Conservation (phyloP, 1,140 invertebrate species). For the Lucilia sericata region DNA sequence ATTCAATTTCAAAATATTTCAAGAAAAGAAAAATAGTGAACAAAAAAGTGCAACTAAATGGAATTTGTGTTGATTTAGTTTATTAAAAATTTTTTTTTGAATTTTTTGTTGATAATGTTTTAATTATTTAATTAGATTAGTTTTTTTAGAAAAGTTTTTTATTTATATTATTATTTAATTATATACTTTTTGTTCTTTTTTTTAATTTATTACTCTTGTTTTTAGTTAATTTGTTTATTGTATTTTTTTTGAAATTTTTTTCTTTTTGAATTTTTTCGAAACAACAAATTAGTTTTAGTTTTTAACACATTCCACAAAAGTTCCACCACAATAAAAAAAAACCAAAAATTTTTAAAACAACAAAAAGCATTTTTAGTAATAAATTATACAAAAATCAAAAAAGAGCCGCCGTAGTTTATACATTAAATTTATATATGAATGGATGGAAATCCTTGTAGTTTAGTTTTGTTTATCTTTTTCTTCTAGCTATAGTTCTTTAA, state of each 20-base stretch:
- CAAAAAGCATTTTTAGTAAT: background rate
- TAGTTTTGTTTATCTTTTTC: background rate
- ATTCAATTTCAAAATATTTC: background rate
- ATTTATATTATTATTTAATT: background rate
- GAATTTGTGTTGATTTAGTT: slow-evolving; percentile 37
- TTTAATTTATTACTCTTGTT: background rate
- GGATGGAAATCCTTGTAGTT: background rate
- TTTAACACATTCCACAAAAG: slow-evolving; percentile 34
- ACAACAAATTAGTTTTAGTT: slow-evolving; percentile 23
- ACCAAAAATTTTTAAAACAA: background rate
- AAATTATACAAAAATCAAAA: background rate
- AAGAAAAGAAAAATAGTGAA: slow-evolving; percentile 22
- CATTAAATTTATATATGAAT: background rate
- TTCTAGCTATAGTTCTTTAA: too few relatives aligned
- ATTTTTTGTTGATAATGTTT: too few relatives aligned
- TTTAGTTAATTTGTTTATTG: slow-evolving; percentile 23
- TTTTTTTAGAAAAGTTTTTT: background rate
- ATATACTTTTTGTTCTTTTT: background rate
- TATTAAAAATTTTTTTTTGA: background rate
- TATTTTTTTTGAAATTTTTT: slow-evolving; percentile 33
- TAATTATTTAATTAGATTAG: background rate
- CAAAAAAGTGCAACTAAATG: slow-evolving; percentile 47
- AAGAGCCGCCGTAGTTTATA: background rate
- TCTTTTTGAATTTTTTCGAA: background rate
- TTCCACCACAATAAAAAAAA: slow-evolving; percentile 7